A percentile compares a stretch with the other conserved stretches of the same genome.
phyloP scores from a whole-genome alignment of 2,113 vertebrate species.

The Heptranchias perlo region DNA sequence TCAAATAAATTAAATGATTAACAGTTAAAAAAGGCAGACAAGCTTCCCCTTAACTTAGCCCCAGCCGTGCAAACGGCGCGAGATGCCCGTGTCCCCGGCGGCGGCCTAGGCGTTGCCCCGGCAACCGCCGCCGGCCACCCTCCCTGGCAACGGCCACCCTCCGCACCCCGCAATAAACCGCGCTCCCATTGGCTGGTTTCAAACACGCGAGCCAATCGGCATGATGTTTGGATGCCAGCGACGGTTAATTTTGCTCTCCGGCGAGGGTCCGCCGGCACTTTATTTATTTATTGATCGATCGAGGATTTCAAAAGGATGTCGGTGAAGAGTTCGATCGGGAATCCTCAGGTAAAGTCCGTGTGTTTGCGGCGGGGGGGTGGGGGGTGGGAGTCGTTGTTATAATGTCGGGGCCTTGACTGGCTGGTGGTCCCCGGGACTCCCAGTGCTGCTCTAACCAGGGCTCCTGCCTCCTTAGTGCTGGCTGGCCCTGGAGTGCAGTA shows the following conservation, averaged over 20 bases:
- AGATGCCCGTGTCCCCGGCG: neutral
- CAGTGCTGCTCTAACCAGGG: neutral
- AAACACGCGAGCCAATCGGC: constrained; percentile 40
- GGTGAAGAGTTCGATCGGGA: constrained; percentile 51
- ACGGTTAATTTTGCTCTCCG: neutral
- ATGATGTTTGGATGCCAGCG: constrained; percentile 41
- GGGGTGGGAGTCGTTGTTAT: too few relatives aligned
- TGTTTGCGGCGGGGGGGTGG: constrained; percentile 39
- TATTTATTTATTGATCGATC: neutral
- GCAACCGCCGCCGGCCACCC: constrained; percentile 40
- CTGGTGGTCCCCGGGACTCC: constrained; percentile 42
- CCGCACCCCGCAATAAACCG: constrained; percentile 36
- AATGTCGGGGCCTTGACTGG: constrained; percentile 37
- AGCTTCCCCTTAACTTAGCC: too few relatives aligned
- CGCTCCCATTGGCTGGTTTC: constrained; percentile 42
- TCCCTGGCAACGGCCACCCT: neutral
- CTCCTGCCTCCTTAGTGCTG: too few relatives aligned
- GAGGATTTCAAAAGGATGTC: constrained; percentile 44
- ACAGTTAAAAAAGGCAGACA: too few relatives aligned
- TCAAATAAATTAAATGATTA: too few relatives aligned
- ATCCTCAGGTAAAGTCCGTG: constrained; percentile 48
- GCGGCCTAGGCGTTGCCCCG: neutral
- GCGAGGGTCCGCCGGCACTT: neutral
- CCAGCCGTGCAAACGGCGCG: neutral
- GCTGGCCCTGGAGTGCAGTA: neutral